Base-by-base conservation (phyloP, 2,113 vertebrate species). In the Mirza zaza region DNA sequence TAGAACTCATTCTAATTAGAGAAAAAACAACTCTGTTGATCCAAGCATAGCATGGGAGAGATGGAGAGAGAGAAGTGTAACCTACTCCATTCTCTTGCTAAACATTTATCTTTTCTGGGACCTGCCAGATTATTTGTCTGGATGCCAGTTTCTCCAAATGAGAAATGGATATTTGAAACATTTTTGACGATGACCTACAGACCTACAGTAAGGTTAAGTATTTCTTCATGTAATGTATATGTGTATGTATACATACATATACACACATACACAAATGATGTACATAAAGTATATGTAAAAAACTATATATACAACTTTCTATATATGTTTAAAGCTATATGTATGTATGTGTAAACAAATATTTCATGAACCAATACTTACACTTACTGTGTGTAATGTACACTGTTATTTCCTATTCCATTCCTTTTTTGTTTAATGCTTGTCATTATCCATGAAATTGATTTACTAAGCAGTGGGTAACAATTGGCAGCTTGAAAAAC, bases 1-100 rank as follows among this genome's bases (percentile, higher is more conserved):
- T 88, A 91, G 34, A 93, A 88, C 50, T 88, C 76, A 91, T 76
- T 93, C 52, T 89, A 96, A 86, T 97, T 82, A 97, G 63, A 93
- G 15, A 91, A 77, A 61, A 85, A 63, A 17, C 45, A 90, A 82
- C 29, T 94, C 52, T 95, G 59, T 91, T 29, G 59, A 95, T 59
- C 52, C 81, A 95, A 88, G 45, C 34, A 59, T 27, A 93, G 67
- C 34, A 71, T 15, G 48, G 13, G 27, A 50, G 34, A 89, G 48
- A 68, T 4, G 2, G 6, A 6, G 55, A 87, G 32, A 92, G 36
- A 94, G 27, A 92, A 96, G 50, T 57, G 23, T 18, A 83, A 81
- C 14, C 29, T 77, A 13, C n/a, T 82, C 87, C 34, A 88, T 77
- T 85, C 50, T 84, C 34, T 95, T 84, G 8, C n/a, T 94, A 71